These are phyloP conservation scores for Melanogrammus aeglefinus DNA, from an alignment of 2,797 vertebrate genomes.

Conservation along the genomic window DNA sequence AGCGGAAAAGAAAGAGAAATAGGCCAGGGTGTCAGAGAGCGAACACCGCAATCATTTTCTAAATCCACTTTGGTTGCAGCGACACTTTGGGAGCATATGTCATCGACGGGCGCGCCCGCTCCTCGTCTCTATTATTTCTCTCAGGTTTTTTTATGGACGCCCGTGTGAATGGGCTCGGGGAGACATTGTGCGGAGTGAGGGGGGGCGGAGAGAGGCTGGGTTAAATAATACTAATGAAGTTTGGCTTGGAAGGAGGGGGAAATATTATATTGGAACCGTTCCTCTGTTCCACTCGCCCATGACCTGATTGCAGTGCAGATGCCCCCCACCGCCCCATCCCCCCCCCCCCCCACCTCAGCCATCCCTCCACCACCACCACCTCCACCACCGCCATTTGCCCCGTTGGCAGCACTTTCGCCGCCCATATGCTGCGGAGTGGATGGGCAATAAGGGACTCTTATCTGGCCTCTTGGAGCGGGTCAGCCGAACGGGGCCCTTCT, in stretches of 20 bases:
- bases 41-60: conserved; percentile 52
- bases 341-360: conserved; percentile 51
- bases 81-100: conserved; percentile 53
- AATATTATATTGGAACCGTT: conserved; percentile 51
- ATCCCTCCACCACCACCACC: conserved; percentile 53
- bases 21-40: conserved; percentile 48
- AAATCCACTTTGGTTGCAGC: conserved; percentile 57
- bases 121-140: conserved; percentile 36
- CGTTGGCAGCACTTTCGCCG: conserved; percentile 60
- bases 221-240: conserved; percentile 14
- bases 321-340: conserved; percentile 53
- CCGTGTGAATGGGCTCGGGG: conserved; percentile 38
- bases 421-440: conserved; percentile 68
- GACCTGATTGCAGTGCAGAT: conserved; percentile 53
- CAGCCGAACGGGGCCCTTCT: conserved; percentile 38
- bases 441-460: conserved; percentile 56
- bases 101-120: conserved; percentile 55
- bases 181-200: conserved; percentile 1
- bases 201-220: conserved; percentile 35
- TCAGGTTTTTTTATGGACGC: conserved; percentile 38
- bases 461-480: conserved; percentile 51
- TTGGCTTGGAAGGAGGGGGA: conserved; percentile 38
- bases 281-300: conserved; percentile 45
- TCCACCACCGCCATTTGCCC: conserved; percentile 63
- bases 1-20: conserved; percentile 24